Evolutionary conservation across 2,113 vertebrate genomes (phyloP).

Genomic region (Lophotis ruficrista): DNA sequence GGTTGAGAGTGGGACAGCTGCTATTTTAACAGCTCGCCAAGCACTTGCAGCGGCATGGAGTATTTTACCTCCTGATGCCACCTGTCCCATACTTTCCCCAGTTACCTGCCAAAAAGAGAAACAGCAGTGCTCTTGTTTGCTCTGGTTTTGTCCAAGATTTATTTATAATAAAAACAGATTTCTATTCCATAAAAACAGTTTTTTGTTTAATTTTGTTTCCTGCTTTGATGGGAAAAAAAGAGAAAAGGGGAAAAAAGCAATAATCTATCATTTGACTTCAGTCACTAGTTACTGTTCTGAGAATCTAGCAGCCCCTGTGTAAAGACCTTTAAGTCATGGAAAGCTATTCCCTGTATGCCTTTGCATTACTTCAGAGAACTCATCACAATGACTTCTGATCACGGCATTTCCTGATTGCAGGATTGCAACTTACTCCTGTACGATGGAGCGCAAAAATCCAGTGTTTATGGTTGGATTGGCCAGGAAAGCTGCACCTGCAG

Average conservation of each 20-base stretch:
- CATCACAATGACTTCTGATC: neutral
- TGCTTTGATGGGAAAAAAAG: neutral
- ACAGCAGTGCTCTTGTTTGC: neutral
- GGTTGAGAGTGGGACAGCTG: constrained; percentile 5
- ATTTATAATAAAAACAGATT: neutral
- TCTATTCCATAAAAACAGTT: neutral
- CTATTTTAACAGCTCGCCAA: neutral
- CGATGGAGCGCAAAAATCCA: neutral
- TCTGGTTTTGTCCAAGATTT: neutral
- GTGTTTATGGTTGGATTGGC: neutral
- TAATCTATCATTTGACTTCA: neutral
- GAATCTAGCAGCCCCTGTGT: neutral
- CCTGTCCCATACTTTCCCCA: neutral
- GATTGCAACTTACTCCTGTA: neutral
- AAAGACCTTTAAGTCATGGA: neutral
- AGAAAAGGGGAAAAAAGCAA: neutral
- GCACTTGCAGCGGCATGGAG: neutral
- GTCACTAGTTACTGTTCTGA: neutral
- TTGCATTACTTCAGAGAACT: constrained; percentile 5
- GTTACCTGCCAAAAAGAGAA: constrained; percentile 8
- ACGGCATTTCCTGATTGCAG: neutral
- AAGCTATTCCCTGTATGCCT: neutral
- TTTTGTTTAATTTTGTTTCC: constrained; percentile 4
- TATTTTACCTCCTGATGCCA: neutral
- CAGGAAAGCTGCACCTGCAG: constrained; percentile 27